Evolutionary conservation across 2,888 invertebrate species (phyloP).

Genomic region (Trachelus iudaicus): DNA sequence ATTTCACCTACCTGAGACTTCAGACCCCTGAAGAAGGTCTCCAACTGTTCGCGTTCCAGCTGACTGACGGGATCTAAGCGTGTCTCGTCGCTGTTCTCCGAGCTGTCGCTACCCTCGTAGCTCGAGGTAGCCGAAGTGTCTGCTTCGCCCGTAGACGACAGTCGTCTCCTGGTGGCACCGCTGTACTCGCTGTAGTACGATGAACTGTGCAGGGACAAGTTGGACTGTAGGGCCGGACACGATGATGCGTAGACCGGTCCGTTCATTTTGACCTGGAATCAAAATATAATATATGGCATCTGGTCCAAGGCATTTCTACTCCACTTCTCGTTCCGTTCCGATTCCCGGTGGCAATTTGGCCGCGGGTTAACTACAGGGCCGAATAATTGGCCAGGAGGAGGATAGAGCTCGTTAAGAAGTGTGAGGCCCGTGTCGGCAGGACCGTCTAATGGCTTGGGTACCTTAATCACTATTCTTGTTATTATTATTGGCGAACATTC

Average conservation of each 20-base stretch:
- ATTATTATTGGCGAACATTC: background rate
- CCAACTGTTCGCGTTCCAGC: conserved; percentile 75
- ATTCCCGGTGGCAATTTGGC: background rate
- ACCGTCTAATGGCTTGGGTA: background rate
- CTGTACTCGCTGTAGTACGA: conserved; percentile 57
- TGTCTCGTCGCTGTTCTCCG: conserved; percentile 67
- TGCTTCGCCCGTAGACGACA: conserved; percentile 74
- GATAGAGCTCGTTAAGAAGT: background rate
- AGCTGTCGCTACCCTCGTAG: conserved; percentile 71
- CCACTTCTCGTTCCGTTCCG: background rate
- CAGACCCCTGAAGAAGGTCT: conserved; percentile 79
- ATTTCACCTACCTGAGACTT: conserved; percentile 73
- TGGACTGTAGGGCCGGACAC: conserved; percentile 53
- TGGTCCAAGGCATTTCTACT: background rate
- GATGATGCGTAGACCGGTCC: conserved; percentile 54
- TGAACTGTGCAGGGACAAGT: conserved; percentile 55
- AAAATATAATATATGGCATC: background rate
- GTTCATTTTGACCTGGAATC: conserved; percentile 39
- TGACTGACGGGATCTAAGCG: conserved; percentile 70
- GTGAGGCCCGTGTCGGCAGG: background rate
- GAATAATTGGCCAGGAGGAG: background rate
- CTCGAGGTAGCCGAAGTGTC: conserved; percentile 67
- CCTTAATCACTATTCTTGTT: background rate
- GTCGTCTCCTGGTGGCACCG: conserved; percentile 64
- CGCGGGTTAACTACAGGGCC: background rate